phyloP scores from a whole-genome alignment of 2,113 vertebrate genomes.

The Ranitomeya variabilis region DNA sequence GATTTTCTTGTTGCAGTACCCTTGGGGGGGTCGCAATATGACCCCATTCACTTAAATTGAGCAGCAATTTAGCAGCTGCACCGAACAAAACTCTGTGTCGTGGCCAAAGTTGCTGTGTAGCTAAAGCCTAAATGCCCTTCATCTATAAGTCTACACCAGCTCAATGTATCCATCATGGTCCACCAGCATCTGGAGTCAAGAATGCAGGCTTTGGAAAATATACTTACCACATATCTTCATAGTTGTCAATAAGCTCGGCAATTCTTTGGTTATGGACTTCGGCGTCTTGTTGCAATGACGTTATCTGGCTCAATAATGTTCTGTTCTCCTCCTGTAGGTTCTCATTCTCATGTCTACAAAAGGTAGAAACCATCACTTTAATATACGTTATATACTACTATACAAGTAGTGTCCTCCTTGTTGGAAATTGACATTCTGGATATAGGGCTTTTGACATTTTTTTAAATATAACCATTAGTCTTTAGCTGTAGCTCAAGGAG shows the following conservation, averaged over 20 bases:
- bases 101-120: too few species aligned
- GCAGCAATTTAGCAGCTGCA: too few species aligned
- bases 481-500: background rate
- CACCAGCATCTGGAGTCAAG: too few species aligned
- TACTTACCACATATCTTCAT: conserved; percentile 82
- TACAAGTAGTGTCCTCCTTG: background rate
- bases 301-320: conserved; percentile 76
- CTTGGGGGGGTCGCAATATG: too few species aligned
- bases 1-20: too few species aligned
- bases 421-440: background rate
- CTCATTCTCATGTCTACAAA: conserved; percentile 77
- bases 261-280: conserved; percentile 68
- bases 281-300: conserved; percentile 77
- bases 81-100: too few species aligned
- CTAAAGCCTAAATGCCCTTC: background rate
- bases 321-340: conserved; percentile 83
- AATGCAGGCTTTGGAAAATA: background rate
- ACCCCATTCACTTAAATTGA: too few species aligned
- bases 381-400: too few species aligned
- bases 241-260: conserved; percentile 74
- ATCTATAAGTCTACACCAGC: background rate
- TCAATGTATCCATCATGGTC: too few species aligned
- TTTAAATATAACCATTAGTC: background rate
- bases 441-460: background rate
- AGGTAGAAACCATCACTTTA: background rate